Evolutionary conservation across 2,888 invertebrate species (phyloP).

Genomic region (Hyposoter dolosus): DNA sequence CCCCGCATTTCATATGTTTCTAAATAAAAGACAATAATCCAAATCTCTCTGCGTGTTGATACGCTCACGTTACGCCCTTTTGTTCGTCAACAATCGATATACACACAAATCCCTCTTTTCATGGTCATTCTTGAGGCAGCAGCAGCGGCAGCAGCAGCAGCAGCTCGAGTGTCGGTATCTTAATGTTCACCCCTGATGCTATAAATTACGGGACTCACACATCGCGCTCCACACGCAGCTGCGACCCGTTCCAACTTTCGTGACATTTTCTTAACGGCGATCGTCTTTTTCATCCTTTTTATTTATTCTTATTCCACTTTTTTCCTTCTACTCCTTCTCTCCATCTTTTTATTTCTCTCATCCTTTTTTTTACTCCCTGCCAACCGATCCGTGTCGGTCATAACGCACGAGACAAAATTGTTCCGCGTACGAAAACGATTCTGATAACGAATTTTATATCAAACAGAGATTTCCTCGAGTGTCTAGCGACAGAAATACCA

Average conservation of each 20-base stretch:
- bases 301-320: slow-evolving; percentile 13
- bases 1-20: background rate
- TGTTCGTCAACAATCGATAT: background rate
- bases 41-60: background rate
- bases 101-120: slow-evolving; percentile 49
- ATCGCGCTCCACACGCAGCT: slow-evolving; percentile 76
- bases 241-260: slow-evolving; percentile 72
- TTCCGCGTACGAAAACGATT: slow-evolving; percentile 52
- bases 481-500: background rate
- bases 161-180: slow-evolving; percentile 79
- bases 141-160: slow-evolving; percentile 47
- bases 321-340: background rate
- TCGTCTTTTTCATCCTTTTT: slow-evolving; percentile 46
- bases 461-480: slow-evolving; percentile 16
- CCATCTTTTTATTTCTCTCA: slow-evolving; percentile 7
- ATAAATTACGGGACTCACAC: slow-evolving; percentile 81
- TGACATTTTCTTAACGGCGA: slow-evolving; percentile 62
- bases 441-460: slow-evolving; percentile 56
- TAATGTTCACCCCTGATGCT: slow-evolving; percentile 80
- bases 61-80: slow-evolving; percentile 22
- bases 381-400: slow-evolving; percentile 44
- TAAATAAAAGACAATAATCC: background rate
- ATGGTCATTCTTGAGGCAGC: slow-evolving; percentile 47
- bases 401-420: slow-evolving; percentile 47
- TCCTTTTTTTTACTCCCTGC: slow-evolving; percentile 28